These are phyloP conservation scores for Balanococcus diminutus DNA, from an alignment of 2,888 invertebrate species.

Conservation along the genomic window DNA sequence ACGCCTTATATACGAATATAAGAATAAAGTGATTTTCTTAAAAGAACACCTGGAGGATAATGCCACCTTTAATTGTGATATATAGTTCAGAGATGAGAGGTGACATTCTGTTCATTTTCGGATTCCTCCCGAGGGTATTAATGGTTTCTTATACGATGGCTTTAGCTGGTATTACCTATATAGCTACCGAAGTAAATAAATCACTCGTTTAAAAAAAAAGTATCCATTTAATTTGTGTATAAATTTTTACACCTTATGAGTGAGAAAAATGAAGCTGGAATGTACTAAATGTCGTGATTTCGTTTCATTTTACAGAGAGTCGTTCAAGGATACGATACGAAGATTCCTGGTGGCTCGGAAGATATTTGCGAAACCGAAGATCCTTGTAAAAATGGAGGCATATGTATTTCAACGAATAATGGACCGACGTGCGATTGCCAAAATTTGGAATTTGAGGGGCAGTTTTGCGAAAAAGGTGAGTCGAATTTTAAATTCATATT, in stretches of 20 bases:
- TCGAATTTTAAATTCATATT: too few species aligned
- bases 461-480: constrained; percentile 92
- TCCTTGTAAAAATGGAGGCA: constrained; percentile 93
- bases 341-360: constrained; percentile 59
- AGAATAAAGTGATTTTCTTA: constrained; percentile 6
- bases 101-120: not conserved
- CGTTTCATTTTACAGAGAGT: constrained; percentile 34
- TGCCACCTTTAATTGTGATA: constrained; percentile 14
- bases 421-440: constrained; percentile 95
- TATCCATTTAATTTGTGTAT: not conserved
- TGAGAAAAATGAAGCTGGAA: not conserved
- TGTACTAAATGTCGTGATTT: not conserved
- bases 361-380: constrained; percentile 86
- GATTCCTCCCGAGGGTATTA: not conserved
- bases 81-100: constrained; percentile 24
- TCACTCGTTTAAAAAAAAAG: not conserved
- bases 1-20: constrained; percentile 20
- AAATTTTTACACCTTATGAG: not conserved
- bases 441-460: constrained; percentile 89
- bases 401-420: constrained; percentile 93
- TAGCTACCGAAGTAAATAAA: not conserved
- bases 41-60: constrained; percentile 35
- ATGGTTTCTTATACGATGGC: not conserved
- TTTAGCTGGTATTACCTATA: not conserved
- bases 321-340: constrained; percentile 6